A percentile compares a stretch with the other conserved stretches of the same genome.
Evolutionary conservation across 2,797 vertebrate genomes (phyloP).

Genomic region (Enteromius argenteus): DNA sequence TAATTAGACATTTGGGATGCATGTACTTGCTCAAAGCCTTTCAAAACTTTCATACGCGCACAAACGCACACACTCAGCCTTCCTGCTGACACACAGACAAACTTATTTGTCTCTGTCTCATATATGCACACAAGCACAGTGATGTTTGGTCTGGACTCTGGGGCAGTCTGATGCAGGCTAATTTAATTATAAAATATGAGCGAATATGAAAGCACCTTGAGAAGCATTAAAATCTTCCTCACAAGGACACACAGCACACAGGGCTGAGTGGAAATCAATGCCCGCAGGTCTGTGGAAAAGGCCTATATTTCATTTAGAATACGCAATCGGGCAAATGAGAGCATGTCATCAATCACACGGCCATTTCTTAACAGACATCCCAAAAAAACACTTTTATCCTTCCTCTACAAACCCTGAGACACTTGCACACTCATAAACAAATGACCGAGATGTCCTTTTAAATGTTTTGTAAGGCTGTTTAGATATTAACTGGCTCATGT

Average conservation of each 20-base stretch:
- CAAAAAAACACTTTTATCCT: constrained; percentile 29
- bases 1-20: background rate
- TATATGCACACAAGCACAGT: constrained; percentile 23
- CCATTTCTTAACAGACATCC: constrained; percentile 46
- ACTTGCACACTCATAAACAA: background rate
- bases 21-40: background rate
- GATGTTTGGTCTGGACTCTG: constrained; percentile 7
- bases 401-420: constrained; percentile 42
- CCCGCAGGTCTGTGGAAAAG: constrained; percentile 70
- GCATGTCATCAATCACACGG: constrained; percentile 75
- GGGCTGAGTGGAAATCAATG: constrained; percentile 79
- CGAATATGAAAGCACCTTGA: constrained; percentile 60
- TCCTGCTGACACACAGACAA: constrained; percentile 17
- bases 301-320: constrained; percentile 78
- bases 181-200: constrained; percentile 63
- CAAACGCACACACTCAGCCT: background rate
- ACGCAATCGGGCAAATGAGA: constrained; percentile 76
- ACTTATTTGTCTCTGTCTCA: constrained; percentile 56
- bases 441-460: background rate
- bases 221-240: constrained; percentile 47
- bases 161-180: constrained; percentile 26
- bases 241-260: constrained; percentile 71
- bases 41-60: background rate
- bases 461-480: background rate
- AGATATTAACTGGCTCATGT: background rate